A percentile compares a stretch with the other conserved stretches of the same genome.
Evolutionary conservation across 2,888 invertebrate species (phyloP).

Genomic region (Drosophila monieri): DNA sequence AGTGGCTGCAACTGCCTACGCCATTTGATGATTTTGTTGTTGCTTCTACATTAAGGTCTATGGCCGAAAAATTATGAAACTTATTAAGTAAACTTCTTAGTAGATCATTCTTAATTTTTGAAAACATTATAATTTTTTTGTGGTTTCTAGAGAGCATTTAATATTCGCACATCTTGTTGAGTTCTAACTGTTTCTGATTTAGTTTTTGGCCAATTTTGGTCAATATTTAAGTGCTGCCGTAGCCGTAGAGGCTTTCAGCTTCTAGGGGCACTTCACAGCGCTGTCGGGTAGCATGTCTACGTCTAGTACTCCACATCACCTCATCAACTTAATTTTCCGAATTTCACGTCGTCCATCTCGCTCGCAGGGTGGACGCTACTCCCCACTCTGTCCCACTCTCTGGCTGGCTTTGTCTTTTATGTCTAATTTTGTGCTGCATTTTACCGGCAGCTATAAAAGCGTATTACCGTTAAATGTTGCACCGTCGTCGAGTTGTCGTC

Average conservation of each 20-base stretch:
- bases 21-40: slow-evolving; percentile 45
- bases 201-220: slow-evolving; percentile 75
- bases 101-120: not conserved
- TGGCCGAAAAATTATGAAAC: too few relatives aligned
- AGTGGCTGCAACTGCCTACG: slow-evolving; percentile 50
- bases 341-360: slow-evolving; percentile 57
- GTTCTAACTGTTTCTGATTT: slow-evolving; percentile 25
- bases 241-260: slow-evolving; percentile 48
- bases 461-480: slow-evolving; percentile 80
- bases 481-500: slow-evolving; percentile 75
- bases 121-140: not conserved
- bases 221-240: slow-evolving; percentile 75
- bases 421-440: slow-evolving; percentile 78
- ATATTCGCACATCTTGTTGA: slow-evolving; percentile 29
- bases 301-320: slow-evolving; percentile 36
- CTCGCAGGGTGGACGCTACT: not conserved
- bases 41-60: slow-evolving; percentile 15
- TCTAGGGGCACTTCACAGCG: slow-evolving; percentile 49
- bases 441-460: slow-evolving; percentile 80
- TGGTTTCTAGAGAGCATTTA: slow-evolving; percentile 9
- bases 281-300: slow-evolving; percentile 20
- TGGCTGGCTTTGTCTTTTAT: slow-evolving; percentile 52
- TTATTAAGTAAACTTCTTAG: too few relatives aligned
- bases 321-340: slow-evolving; percentile 79
- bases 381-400: slow-evolving; percentile 1